These are phyloP conservation scores for Acropternis orthonyx DNA, from an alignment of 2,797 vertebrate species.

Conservation along the genomic window DNA sequence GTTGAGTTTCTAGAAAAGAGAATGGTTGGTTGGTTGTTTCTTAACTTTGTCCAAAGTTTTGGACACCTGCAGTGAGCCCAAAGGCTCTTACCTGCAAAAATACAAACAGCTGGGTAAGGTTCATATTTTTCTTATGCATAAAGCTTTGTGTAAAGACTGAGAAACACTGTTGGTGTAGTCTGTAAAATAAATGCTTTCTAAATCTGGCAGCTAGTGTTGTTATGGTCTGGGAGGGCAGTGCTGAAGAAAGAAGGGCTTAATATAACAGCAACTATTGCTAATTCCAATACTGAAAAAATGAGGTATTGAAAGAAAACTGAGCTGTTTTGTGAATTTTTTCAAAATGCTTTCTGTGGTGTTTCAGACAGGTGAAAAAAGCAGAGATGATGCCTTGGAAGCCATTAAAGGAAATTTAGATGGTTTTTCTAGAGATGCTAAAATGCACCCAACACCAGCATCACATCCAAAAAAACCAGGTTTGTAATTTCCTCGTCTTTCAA, in stretches of 20 bases:
- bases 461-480: conserved; percentile 94
- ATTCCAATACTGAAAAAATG: background rate
- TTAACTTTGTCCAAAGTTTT: background rate
- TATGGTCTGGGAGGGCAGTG: background rate
- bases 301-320: background rate
- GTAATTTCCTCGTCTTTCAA: conserved; percentile 24
- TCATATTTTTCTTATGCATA: background rate
- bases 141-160: background rate
- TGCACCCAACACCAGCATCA: conserved; percentile 92
- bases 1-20: background rate
- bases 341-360: conserved; percentile 28
- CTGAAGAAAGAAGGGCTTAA: background rate
- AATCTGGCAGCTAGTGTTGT: background rate
- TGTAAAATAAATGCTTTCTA: background rate
- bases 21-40: background rate
- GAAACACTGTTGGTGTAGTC: background rate
- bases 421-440: conserved; percentile 98
- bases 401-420: conserved; percentile 98
- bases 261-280: background rate
- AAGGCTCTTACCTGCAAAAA: background rate
- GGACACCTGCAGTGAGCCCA: background rate
- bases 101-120: background rate
- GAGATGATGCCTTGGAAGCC: conserved; percentile 96
- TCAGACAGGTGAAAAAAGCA: conserved; percentile 91
- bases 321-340: background rate